Conservation (phyloP, 64 coral and sea anemone genomes). For the Pocillopora damicornis region DNA sequence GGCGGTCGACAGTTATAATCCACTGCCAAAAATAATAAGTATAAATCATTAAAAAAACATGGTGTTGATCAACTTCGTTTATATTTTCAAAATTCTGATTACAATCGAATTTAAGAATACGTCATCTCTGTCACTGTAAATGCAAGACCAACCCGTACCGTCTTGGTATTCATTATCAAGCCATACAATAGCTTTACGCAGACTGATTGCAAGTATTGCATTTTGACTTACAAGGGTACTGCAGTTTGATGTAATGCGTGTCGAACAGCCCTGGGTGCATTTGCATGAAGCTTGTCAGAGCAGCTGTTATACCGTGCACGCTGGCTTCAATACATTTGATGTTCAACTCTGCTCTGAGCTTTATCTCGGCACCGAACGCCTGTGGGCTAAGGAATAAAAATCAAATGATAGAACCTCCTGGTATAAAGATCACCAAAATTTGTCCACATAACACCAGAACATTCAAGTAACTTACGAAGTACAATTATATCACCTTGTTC, state of each 20-base stretch:
- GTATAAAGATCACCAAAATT: too few relatives aligned
- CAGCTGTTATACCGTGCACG: slow-evolving; percentile 78
- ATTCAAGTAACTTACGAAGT: too few relatives aligned
- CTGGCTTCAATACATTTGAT: slow-evolving; percentile 72
- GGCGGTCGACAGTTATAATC: slow-evolving; percentile 67
- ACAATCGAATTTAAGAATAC: too few relatives aligned
- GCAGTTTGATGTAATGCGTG: slow-evolving; percentile 45
- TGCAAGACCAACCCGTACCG: too few relatives aligned
- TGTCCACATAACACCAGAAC: neutral
- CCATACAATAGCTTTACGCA: too few relatives aligned
- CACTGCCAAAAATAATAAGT: slow-evolving; percentile 26
- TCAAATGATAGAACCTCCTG: neutral
- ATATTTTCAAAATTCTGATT: neutral
- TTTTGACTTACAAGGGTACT: slow-evolving; percentile 69
- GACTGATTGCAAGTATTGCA: too few relatives aligned
- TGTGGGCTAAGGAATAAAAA: slow-evolving; percentile 33
- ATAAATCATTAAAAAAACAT: neutral
- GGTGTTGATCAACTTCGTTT: neutral
- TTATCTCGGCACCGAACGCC: slow-evolving; percentile 21
- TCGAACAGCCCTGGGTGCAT: slow-evolving; percentile 57
- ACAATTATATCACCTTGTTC: too few relatives aligned
- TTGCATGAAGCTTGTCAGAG: slow-evolving; percentile 40
- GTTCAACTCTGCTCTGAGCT: slow-evolving; percentile 59
- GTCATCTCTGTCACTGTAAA: too few relatives aligned
- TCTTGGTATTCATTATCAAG: too few relatives aligned